Conservation (phyloP, 2,797 vertebrate genomes). For the Oryzias sinensis region DNA sequence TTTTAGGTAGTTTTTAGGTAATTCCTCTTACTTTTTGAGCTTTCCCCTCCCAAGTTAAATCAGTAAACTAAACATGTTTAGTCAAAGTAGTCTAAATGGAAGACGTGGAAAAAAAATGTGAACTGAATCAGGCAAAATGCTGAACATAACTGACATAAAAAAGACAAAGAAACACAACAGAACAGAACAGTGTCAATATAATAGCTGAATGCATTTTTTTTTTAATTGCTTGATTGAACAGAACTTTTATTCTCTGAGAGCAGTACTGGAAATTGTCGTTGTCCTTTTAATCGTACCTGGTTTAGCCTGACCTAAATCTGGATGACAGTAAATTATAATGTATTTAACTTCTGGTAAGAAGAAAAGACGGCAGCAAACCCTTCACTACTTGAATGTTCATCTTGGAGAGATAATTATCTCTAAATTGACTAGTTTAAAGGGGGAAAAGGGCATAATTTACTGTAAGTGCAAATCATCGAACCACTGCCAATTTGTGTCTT, state of each 20-base stretch:
- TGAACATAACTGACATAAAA: too few species aligned
- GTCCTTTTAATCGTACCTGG: slow-evolving; percentile 9
- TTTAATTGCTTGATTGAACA: not conserved
- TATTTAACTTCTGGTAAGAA: slow-evolving; percentile 19
- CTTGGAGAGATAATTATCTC: not conserved
- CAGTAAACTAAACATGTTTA: too few species aligned
- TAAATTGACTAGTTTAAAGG: not conserved
- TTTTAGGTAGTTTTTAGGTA: too few species aligned
- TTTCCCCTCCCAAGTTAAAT: too few species aligned
- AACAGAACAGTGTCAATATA: not conserved
- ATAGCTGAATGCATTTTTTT: not conserved
- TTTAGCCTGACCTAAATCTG: slow-evolving; percentile 43
- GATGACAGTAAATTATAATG: slow-evolving; percentile 35
- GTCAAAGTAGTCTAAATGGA: too few species aligned
- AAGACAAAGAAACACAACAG: too few species aligned
- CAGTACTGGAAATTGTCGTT: slow-evolving; percentile 14
- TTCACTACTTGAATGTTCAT: slow-evolving; percentile 1
- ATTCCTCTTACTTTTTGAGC: too few species aligned
- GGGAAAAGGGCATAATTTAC: not conserved
- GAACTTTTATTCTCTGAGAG: not conserved
- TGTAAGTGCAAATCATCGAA: not conserved
- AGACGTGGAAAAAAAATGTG: too few species aligned
- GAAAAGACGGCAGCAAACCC: slow-evolving; percentile 2
- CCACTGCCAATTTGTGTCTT: slow-evolving; percentile 1
- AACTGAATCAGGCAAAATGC: too few species aligned